Evolutionary conservation across 2,113 vertebrate genomes (phyloP).

Genomic region (Talpa occidentalis): DNA sequence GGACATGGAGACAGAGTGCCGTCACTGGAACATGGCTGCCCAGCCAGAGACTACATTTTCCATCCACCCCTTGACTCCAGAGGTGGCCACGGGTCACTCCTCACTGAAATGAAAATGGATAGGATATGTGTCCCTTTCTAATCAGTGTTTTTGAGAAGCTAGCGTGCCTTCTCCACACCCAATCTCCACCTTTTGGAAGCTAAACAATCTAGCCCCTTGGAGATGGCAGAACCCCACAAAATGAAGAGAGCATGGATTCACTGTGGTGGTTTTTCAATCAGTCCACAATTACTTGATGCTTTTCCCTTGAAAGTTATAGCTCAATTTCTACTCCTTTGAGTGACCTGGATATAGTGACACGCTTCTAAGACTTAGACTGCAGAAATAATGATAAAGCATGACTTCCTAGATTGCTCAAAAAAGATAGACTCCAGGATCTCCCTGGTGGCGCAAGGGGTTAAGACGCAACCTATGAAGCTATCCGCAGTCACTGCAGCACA

Average conservation of each 20-base stretch:
- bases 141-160: neutral
- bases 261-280: neutral
- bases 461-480: too few species aligned
- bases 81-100: neutral
- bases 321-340: neutral
- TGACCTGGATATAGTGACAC: neutral
- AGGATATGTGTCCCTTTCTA: neutral
- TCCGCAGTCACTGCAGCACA: too few species aligned
- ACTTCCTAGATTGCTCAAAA: neutral
- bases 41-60: neutral
- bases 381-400: neutral
- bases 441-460: too few species aligned
- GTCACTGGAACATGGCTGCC: neutral
- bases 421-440: too few species aligned
- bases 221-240: neutral
- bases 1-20: too few species aligned
- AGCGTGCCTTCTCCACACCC: neutral
- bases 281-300: neutral
- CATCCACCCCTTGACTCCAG: neutral
- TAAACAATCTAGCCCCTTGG: neutral
- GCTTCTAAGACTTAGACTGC: neutral
- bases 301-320: neutral
- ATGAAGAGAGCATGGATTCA: neutral
- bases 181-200: neutral
- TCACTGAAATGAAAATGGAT: neutral